Evolutionary conservation across 2,797 vertebrate species (phyloP), one percentile per base, ranked within the genome.

Genomic region (Tympanoctomys barrerae): DNA sequence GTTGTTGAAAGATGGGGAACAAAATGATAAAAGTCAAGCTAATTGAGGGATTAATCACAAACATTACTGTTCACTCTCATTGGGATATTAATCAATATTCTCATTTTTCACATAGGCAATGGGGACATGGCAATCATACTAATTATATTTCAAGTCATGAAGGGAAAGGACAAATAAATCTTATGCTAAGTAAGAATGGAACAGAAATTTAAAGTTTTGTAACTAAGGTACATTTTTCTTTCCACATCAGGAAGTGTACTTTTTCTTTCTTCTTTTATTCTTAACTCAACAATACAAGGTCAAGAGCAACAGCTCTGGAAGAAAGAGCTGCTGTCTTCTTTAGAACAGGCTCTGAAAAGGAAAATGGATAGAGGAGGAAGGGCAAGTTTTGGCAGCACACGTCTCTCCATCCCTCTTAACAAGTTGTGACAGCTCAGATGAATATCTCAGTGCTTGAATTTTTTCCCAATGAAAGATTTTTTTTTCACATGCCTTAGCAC

Each of bases 401-500:
- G 24, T 19, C 75, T 64, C 24, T 75, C 57, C 77, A 18, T 52
- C 42, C 36, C n/a, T 71, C n/a, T 85, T 87, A 75, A 70, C 59
- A 84, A n/a, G 22, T 78, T 54, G 52, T 57, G 61, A 91, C 39
- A 89, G 36, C 57, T 91, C 70, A 90, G 91, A 64, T 61, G 42
- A 81, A 64, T 39, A 9, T 89, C 26, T 89, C 39, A 14, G 49
- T 33, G 18, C 90, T 42, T 82, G 49, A 46, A 73, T 59, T 36
- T 81, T 88, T 92, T 86, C 89, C 78, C 82, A n/a, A 86, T n/a
- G 83, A 86, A 92, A 70, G n/a, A 87, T 62, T 52, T 64, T 90
- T 91, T 73, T 33, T 61, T 94, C n/a, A 12, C 31, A 46, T n/a
- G 3, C 59, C 70, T 79, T 78, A 84, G 12, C 18, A 87, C 19